Percentiles rank a stretch among this genome's conserved stretches.
Conservation (phyloP, 2,888 invertebrate genomes). For the Agriopis aurantiaria region DNA sequence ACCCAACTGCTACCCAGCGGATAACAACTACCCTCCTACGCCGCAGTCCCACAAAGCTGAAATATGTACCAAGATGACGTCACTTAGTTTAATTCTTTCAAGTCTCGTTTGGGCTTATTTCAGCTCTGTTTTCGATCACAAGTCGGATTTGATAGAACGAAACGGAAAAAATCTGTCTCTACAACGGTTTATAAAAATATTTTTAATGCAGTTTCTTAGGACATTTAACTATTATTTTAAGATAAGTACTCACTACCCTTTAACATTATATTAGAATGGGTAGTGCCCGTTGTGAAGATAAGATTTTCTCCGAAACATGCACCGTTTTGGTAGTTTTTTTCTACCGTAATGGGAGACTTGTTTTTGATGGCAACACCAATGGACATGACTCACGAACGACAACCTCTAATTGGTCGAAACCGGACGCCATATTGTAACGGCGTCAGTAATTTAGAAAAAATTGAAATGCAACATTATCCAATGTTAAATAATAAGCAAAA, state of each 20-base stretch:
- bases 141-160: conserved; percentile 48
- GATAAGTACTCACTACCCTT: conserved; percentile 41
- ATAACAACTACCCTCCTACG: conserved; percentile 41
- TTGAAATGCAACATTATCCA: conserved; percentile 72
- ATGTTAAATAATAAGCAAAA: conserved; percentile 74
- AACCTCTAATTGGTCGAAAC: conserved; percentile 46
- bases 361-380: conserved; percentile 45
- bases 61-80: conserved; percentile 44
- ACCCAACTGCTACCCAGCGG: conserved; percentile 16
- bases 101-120: conserved; percentile 38
- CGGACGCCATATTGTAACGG: conserved; percentile 42
- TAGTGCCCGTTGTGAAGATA: conserved; percentile 37
- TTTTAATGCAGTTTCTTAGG: conserved; percentile 42
- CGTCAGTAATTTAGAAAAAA: conserved; percentile 48
- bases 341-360: conserved; percentile 38
- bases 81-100: conserved; percentile 47
- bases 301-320: conserved; percentile 27
- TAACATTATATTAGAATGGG: conserved; percentile 42
- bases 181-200: conserved; percentile 36
- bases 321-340: conserved; percentile 27
- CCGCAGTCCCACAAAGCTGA: conserved; percentile 48
- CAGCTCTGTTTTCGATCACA: conserved; percentile 52
- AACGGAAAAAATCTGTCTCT: conserved; percentile 22
- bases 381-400: conserved; percentile 52
- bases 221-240: conserved; percentile 44